Base-by-base conservation (phyloP, 2,888 invertebrate genomes). In the Harpagoxenus sublaevis region DNA sequence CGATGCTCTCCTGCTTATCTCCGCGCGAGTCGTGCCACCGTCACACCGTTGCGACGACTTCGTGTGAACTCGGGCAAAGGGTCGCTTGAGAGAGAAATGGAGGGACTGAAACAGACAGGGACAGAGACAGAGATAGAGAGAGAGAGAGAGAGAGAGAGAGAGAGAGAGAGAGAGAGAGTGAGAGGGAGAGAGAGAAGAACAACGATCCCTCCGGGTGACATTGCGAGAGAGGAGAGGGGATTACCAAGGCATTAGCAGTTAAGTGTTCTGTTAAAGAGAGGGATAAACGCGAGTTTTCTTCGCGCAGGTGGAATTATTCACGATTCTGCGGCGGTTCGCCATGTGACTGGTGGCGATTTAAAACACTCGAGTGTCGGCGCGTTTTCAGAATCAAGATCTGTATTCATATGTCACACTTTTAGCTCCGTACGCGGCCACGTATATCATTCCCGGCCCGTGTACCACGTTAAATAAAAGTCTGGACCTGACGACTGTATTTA, bases 241-340 rank as follows among this genome's bases (percentile, higher is more conserved):
- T 79, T 79, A 79, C 60, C 18, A 31, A 10, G 73, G 75, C 48
- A 79, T 79, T 79, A 79, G 60, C 18, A 39, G 79, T 71, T 71
- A 73, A 79, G 48, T 60, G 74, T 79, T 57, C 35, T 57, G 75
- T 60, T 79, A 79, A 79, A 79, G 79, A 73, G 75, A 35, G 35
- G 35, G 73, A 48, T 60, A 79, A 74, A 74, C 48, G 45, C 48
- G 42, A 79, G 39, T 60, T 60, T 77, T 73, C 45, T 31, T 57
- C 75, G 60, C 12, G 3, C 28, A 42, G 28, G 23, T 39, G 39
- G 63, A 79, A 79, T 79, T 79, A 74, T 73, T 74, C 75, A 79
- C 48, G 45, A 35, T 48, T 71, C 48, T 23, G 42, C 45, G 45
- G 45, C 23, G 31, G 45, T 12, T 45, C 35, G 39, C 53, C 28